phyloP scores from a whole-genome alignment of 2,113 vertebrate species.

The Lota lota region DNA sequence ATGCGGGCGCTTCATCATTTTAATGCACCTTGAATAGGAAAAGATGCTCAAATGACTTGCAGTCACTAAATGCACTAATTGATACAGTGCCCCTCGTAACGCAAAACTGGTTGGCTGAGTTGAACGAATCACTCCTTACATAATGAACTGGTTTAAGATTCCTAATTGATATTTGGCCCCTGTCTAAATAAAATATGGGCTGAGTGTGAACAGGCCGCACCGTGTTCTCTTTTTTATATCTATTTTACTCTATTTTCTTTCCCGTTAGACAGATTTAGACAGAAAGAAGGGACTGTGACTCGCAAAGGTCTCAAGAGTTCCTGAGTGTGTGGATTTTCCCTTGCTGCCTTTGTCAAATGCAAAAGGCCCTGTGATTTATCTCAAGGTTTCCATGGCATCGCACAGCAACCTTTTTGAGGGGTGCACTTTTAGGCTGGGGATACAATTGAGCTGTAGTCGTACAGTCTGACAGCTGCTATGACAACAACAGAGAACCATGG shows the following conservation, averaged over 20 bases:
- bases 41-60: slow-evolving; percentile 31
- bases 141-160: slow-evolving; percentile 40
- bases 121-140: slow-evolving; percentile 43
- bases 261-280: slow-evolving; percentile 54
- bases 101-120: slow-evolving; percentile 40
- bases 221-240: slow-evolving; percentile 51
- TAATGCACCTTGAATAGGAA: slow-evolving; percentile 26
- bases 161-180: slow-evolving; percentile 51
- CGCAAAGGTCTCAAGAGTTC: slow-evolving; percentile 50
- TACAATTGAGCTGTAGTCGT: slow-evolving; percentile 32
- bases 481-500: too few species aligned
- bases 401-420: slow-evolving; percentile 57
- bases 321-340: slow-evolving; percentile 58
- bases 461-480: too few species aligned
- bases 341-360: slow-evolving; percentile 53
- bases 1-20: slow-evolving; percentile 24
- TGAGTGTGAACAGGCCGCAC: slow-evolving; percentile 58
- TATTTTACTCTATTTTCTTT: background rate
- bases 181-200: slow-evolving; percentile 51
- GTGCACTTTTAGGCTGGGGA: slow-evolving; percentile 35
- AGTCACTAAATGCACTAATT: slow-evolving; percentile 43
- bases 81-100: slow-evolving; percentile 46
- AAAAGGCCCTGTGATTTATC: slow-evolving; percentile 60
- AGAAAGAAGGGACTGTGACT: slow-evolving; percentile 34
- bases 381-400: slow-evolving; percentile 54